These are phyloP conservation scores for Microcaecilia unicolor DNA, from an alignment of 2,797 vertebrate genomes.

Conservation along the genomic window DNA sequence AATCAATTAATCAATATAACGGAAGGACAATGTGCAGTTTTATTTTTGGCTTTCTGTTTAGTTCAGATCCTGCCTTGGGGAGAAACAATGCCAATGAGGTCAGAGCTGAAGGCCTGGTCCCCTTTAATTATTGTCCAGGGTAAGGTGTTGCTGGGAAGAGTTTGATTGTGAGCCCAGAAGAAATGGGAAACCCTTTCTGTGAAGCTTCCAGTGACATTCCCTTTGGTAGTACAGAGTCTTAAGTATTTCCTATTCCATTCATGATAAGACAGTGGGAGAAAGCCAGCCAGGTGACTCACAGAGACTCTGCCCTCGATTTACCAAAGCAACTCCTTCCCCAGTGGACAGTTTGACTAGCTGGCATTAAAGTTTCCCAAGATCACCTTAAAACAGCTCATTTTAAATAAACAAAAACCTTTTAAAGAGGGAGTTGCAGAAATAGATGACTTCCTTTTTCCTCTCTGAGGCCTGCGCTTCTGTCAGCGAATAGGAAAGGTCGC, in stretches of 20 bases:
- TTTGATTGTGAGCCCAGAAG: neutral
- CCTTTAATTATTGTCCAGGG: neutral
- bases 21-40: conserved; percentile 2
- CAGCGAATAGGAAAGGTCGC: conserved; percentile 37
- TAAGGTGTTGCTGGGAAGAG: neutral
- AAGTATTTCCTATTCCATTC: conserved; percentile 11
- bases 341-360: conserved; percentile 5
- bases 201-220: neutral
- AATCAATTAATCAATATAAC: conserved; percentile 1
- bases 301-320: conserved; percentile 18
- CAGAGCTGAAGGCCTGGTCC: conserved; percentile 11
- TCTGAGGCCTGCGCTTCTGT: conserved; percentile 12
- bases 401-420: conserved; percentile 44
- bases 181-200: conserved; percentile 13
- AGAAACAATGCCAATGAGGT: conserved; percentile 32
- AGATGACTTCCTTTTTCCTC: conserved; percentile 41
- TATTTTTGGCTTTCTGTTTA: conserved; percentile 13
- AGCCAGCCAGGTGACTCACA: conserved; percentile 22
- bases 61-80: conserved; percentile 29
- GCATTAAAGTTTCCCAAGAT: conserved; percentile 33
- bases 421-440: conserved; percentile 27
- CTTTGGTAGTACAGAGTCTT: conserved; percentile 17
- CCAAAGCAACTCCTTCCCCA: conserved; percentile 10
- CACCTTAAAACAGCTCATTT: conserved; percentile 38
- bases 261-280: neutral